A percentile compares a stretch with the other conserved stretches of the same genome.
Conservation (phyloP, 2,797 vertebrate genomes). For the Picus viridis region DNA sequence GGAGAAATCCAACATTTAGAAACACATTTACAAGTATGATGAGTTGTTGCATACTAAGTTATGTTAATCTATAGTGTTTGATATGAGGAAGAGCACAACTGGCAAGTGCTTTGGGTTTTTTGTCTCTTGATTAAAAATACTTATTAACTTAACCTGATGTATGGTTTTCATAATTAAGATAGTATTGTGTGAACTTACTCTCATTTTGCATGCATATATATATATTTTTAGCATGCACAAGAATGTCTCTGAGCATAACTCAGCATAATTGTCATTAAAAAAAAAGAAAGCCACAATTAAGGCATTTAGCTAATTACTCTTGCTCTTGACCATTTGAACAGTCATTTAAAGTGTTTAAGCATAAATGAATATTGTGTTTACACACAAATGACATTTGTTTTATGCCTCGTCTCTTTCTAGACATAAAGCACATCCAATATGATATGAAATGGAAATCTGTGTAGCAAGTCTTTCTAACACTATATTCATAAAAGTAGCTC, state of each 20-base stretch:
- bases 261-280: neutral
- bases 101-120: neutral
- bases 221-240: neutral
- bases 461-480: neutral
- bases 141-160: neutral
- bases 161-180: neutral
- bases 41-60: neutral
- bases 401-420: neutral
- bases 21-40: neutral
- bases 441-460: neutral
- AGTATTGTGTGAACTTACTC: neutral
- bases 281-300: neutral
- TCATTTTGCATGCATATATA: neutral
- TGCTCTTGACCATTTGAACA: neutral
- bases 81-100: neutral
- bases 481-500: neutral
- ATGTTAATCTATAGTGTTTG: neutral
- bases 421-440: neutral
- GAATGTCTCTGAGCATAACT: neutral
- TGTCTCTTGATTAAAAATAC: neutral
- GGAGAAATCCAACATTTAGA: neutral
- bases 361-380: neutral
- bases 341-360: neutral
- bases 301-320: neutral
- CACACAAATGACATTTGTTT: neutral